Percentiles rank a stretch among this genome's conserved stretches.
phyloP scores from a whole-genome alignment of 2,113 vertebrate species.

The Tragelaphus scriptus region DNA sequence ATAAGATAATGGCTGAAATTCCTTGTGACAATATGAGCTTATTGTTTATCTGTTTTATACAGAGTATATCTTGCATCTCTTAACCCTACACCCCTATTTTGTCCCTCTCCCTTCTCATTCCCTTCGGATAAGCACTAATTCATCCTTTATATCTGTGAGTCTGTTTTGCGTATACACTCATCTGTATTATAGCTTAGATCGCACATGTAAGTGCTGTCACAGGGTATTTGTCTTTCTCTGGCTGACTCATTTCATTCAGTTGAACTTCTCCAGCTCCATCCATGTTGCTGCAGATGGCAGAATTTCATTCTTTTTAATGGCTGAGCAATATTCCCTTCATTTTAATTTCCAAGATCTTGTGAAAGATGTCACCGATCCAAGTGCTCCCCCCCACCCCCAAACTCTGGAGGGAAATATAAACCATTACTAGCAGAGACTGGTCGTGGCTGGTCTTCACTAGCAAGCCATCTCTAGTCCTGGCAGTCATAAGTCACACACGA shows the following conservation, averaged over 20 bases:
- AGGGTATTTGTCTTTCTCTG: neutral
- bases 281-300: neutral
- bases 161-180: neutral
- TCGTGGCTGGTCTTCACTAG: neutral
- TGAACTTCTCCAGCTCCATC: neutral
- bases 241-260: neutral
- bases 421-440: neutral
- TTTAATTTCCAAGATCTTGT: neutral
- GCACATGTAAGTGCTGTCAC: neutral
- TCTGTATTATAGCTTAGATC: neutral
- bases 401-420: neutral
- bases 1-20: neutral
- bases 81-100: neutral
- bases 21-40: neutral
- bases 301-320: neutral
- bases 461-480: neutral
- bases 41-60: neutral
- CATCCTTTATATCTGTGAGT: neutral
- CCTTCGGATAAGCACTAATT: neutral
- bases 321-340: neutral
- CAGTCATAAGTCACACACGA: neutral
- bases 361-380: neutral
- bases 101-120: neutral
- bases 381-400: neutral
- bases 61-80: neutral